Percentiles rank a stretch among this genome's conserved stretches.
Conservation (phyloP, 2,113 vertebrate species). For the Burhinus oedicnemus region DNA sequence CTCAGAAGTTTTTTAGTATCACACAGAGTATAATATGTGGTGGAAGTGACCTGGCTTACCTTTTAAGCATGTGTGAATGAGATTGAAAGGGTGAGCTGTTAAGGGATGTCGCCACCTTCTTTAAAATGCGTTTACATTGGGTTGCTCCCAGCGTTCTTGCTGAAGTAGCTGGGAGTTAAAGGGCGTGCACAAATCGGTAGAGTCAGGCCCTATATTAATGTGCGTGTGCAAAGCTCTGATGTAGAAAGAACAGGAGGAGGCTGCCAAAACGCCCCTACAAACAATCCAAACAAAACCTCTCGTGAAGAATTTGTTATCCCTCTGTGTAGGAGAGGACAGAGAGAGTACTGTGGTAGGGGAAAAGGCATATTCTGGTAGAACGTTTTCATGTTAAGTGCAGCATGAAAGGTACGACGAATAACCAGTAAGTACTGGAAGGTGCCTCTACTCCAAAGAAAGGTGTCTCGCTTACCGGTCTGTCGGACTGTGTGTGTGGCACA, state of each 20-base stretch:
- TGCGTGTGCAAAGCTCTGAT: background rate
- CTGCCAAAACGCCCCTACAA: rapidly evolving
- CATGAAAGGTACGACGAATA: background rate
- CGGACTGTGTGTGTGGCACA: background rate
- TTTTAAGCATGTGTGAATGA: background rate
- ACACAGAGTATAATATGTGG: background rate
- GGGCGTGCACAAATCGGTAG: background rate
- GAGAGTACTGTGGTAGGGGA: too few species aligned
- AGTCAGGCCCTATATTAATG: background rate
- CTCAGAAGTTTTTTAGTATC: background rate
- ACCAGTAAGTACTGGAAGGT: background rate
- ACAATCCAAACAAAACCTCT: background rate
- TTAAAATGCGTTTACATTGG: background rate
- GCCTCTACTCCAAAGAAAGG: background rate
- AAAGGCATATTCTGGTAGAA: background rate
- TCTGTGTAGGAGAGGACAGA: background rate
- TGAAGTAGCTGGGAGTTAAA: background rate
- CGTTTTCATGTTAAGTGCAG: background rate
- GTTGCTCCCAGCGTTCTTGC: background rate
- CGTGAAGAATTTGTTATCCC: background rate
- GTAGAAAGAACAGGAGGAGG: background rate
- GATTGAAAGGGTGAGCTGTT: background rate
- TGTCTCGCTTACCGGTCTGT: background rate
- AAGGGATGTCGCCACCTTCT: background rate
- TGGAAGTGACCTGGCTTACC: background rate